Conservation (phyloP, 2,113 vertebrate genomes). For the Clarias magur region DNA sequence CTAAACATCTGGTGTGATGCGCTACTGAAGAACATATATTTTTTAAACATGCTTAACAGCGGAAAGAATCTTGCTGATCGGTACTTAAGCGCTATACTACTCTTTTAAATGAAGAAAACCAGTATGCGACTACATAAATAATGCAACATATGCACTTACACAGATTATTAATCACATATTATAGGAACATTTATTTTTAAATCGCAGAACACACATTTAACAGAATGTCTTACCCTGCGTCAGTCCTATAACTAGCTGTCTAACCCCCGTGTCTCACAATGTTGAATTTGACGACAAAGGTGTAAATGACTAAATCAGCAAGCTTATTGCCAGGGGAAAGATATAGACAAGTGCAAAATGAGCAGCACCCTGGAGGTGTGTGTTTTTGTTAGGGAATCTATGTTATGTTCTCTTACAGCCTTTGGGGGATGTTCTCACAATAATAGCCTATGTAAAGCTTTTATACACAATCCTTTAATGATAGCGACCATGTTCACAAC, state of each 20-base stretch:
- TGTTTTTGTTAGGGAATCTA: constrained; percentile 16
- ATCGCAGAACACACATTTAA: not conserved
- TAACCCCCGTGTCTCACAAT: constrained; percentile 23
- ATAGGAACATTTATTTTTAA: not conserved
- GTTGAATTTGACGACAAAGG: constrained; percentile 71
- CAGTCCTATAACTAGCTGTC: constrained; percentile 15
- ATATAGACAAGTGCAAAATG: constrained; percentile 68
- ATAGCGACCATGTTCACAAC: not conserved
- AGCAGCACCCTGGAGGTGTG: constrained; percentile 65
- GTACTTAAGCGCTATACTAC: not conserved
- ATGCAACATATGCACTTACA: not conserved
- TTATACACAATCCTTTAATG: not conserved
- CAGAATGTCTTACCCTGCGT: constrained; percentile 60
- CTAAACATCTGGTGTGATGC: constrained; percentile 47
- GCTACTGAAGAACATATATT: constrained; percentile 32
- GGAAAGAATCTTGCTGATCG: not conserved
- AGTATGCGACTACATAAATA: not conserved
- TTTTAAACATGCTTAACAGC: constrained; percentile 19
- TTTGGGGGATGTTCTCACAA: not conserved
- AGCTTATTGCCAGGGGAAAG: constrained; percentile 69
- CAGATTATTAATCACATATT: not conserved
- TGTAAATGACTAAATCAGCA: constrained; percentile 78
- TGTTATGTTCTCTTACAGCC: not conserved
- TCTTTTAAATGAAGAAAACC: not conserved
- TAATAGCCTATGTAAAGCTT: not conserved